Evolutionary conservation across 2,797 vertebrate species (phyloP).

Genomic region (Lepus oiostolus): DNA sequence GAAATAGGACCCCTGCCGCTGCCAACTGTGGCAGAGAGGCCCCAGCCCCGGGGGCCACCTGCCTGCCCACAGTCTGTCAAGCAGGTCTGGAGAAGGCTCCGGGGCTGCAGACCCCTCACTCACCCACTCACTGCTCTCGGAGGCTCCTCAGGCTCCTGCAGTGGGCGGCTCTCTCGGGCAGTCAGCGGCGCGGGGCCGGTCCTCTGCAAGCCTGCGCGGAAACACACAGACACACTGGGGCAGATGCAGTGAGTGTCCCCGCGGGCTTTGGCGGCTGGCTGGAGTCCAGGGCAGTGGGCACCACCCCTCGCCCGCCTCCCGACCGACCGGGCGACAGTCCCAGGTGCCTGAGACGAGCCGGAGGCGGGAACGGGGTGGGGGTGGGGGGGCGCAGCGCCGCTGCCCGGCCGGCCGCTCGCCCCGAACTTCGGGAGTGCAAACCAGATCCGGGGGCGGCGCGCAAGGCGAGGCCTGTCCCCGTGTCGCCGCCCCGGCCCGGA

Average conservation of each 20-base stretch:
- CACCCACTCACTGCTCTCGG: conserved; percentile 64
- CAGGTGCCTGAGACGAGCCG: background rate
- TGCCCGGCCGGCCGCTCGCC: background rate
- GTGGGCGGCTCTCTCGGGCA: background rate
- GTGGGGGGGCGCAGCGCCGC: background rate
- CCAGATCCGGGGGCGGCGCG: background rate
- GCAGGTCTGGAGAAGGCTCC: background rate
- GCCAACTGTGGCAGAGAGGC: background rate
- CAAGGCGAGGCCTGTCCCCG: background rate
- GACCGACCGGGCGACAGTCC: background rate
- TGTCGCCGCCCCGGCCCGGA: background rate
- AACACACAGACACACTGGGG: conserved; percentile 41
- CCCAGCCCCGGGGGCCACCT: background rate
- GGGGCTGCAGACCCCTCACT: conserved; percentile 18
- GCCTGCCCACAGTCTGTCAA: background rate
- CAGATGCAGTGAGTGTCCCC: background rate
- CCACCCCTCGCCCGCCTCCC: background rate
- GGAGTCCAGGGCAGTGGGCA: background rate
- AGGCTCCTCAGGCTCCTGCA: conserved; percentile 15
- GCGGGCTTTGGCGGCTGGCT: background rate
- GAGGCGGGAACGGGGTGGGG: background rate
- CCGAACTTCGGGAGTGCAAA: background rate
- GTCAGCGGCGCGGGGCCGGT: background rate
- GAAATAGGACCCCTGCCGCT: background rate
- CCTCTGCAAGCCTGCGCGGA: conserved; percentile 60